Percentiles rank a stretch among this genome's conserved stretches.
Evolutionary conservation across 2,113 vertebrate species (phyloP).

Genomic region (Sardina pilchardus): DNA sequence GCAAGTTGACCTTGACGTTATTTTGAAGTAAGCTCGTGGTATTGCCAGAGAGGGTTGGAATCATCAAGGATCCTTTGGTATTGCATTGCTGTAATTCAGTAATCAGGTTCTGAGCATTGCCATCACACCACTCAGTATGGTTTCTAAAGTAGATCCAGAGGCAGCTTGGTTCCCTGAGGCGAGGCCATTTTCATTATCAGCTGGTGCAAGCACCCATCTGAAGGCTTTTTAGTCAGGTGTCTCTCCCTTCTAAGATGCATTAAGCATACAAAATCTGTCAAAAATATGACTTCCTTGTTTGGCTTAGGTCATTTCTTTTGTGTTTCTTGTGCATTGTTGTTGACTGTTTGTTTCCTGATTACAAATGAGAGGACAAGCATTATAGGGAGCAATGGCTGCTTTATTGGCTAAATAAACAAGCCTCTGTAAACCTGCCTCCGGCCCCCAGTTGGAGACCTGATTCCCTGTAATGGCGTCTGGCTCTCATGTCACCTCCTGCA

Average conservation of each 20-base stretch:
- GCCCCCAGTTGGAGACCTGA: not conserved
- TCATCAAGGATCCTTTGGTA: not conserved
- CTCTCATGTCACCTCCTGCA: not conserved
- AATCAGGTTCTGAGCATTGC: not conserved
- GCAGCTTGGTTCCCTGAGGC: not conserved
- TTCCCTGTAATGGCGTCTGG: not conserved
- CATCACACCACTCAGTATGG: not conserved
- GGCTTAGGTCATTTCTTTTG: not conserved
- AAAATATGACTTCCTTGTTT: not conserved
- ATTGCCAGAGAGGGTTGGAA: not conserved
- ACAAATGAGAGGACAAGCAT: not conserved
- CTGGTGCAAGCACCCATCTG: not conserved
- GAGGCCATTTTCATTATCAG: not conserved
- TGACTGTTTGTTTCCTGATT: not conserved
- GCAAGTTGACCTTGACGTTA: not conserved
- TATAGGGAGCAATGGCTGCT: not conserved
- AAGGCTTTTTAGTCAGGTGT: not conserved
- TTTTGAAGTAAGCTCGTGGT: not conserved
- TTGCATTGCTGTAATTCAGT: not conserved
- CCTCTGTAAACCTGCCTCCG: not conserved
- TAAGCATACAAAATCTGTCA: not conserved
- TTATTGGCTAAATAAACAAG: not conserved
- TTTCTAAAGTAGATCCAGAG: not conserved
- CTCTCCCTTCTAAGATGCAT: not conserved
- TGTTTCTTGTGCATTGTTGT: not conserved